phyloP scores from a whole-genome alignment of 2,113 vertebrate species.

The Cygnus atratus region DNA sequence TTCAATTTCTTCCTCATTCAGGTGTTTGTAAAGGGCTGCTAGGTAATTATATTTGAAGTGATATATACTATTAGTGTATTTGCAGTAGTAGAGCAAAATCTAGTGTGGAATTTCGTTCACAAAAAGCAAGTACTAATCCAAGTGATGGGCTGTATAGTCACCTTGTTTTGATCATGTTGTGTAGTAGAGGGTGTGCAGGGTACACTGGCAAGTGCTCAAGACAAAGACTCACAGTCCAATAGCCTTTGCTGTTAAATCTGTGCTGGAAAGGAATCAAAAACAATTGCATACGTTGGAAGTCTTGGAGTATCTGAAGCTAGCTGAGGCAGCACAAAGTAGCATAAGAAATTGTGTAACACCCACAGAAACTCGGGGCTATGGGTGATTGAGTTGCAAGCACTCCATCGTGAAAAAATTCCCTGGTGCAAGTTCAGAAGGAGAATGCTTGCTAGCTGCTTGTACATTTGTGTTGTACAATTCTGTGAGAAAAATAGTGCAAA shows the following conservation, averaged over 20 bases:
- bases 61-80: not conserved
- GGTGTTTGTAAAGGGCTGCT: not conserved
- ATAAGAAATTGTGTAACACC: not conserved
- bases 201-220: not conserved
- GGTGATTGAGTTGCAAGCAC: conserved; percentile 59
- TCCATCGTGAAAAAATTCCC: not conserved
- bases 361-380: conserved; percentile 10
- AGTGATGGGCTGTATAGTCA: not conserved
- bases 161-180: not conserved
- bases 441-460: not conserved
- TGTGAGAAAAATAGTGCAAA: not conserved
- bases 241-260: not conserved
- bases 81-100: not conserved
- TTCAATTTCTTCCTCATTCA: conserved; percentile 1
- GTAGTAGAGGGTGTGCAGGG: not conserved
- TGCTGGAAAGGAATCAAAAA: not conserved
- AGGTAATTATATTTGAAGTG: not conserved
- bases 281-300: not conserved
- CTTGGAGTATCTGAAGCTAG: not conserved
- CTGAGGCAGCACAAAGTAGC: conserved; percentile 3
- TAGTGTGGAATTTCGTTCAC: not conserved
- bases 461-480: not conserved
- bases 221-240: not conserved
- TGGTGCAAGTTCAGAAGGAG: not conserved
- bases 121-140: not conserved